phyloP scores from a whole-genome alignment of 2,797 vertebrate genomes.

The Anolis apletophallus region DNA sequence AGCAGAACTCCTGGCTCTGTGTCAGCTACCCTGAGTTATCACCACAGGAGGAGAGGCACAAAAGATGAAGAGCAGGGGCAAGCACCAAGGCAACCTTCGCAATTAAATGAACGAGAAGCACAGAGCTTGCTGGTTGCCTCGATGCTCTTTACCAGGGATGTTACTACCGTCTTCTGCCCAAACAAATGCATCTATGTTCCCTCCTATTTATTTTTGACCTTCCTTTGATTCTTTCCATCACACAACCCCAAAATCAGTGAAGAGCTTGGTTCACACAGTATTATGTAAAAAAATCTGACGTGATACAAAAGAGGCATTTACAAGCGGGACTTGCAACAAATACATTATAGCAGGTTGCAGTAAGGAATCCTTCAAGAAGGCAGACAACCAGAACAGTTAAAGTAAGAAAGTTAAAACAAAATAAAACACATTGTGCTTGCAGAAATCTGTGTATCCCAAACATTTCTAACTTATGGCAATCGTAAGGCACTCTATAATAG shows the following conservation, averaged over 20 bases:
- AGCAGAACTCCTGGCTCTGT: conserved; percentile 38
- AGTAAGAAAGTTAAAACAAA: no score
- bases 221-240: background rate
- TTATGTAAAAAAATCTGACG: background rate
- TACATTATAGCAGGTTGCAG: no score
- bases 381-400: no score
- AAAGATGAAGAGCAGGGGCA: background rate
- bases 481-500: no score
- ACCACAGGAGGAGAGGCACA: conserved; percentile 9
- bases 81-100: conserved; percentile 6
- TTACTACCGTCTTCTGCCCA: background rate
- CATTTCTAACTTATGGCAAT: no score
- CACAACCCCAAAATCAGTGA: background rate
- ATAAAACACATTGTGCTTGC: no score
- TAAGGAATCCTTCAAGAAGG: background rate
- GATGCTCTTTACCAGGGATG: background rate
- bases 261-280: background rate
- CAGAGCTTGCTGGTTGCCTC: background rate
- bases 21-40: conserved; percentile 46
- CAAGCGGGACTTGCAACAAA: background rate
- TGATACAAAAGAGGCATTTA: background rate
- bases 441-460: no score
- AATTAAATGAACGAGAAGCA: conserved; percentile 35
- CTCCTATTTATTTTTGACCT: background rate
- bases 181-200: background rate